phyloP scores from a whole-genome alignment of 2,113 vertebrate species.

The Myrmecophaga tridactyla region DNA sequence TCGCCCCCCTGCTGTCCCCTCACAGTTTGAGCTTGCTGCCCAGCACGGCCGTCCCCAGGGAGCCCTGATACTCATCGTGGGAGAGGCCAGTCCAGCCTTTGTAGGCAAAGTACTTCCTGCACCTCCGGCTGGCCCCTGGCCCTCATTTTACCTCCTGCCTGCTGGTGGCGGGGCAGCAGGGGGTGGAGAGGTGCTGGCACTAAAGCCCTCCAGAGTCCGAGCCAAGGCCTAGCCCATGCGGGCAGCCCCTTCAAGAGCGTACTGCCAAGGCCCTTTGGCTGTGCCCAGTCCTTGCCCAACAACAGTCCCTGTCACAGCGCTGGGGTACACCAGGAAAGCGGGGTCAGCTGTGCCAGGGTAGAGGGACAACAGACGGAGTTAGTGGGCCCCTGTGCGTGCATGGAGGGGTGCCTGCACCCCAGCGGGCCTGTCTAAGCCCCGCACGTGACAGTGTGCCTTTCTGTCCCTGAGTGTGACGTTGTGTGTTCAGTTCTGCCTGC shows the following conservation, averaged over 20 bases:
- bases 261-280: neutral
- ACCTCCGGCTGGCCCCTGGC: neutral
- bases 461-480: neutral
- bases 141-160: neutral
- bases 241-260: accelerated
- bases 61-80: slow-evolving; percentile 28
- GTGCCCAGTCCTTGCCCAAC: too few species aligned
- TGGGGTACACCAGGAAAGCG: neutral
- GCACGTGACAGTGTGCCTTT: neutral
- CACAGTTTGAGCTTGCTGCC: neutral
- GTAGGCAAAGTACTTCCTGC: neutral
- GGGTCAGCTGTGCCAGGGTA: neutral
- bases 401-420: too few species aligned
- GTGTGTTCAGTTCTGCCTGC: neutral
- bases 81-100: slow-evolving; percentile 22
- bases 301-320: neutral
- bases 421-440: neutral
- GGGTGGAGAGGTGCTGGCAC: neutral
- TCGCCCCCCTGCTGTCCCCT: too few species aligned
- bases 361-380: accelerated
- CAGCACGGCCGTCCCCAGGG: neutral
- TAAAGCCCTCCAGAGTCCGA: neutral
- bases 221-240: neutral
- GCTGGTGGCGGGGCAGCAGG: neutral
- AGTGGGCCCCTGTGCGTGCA: neutral